phyloP scores from a whole-genome alignment of 2,797 vertebrate species.

The Brachymystax lenok region DNA sequence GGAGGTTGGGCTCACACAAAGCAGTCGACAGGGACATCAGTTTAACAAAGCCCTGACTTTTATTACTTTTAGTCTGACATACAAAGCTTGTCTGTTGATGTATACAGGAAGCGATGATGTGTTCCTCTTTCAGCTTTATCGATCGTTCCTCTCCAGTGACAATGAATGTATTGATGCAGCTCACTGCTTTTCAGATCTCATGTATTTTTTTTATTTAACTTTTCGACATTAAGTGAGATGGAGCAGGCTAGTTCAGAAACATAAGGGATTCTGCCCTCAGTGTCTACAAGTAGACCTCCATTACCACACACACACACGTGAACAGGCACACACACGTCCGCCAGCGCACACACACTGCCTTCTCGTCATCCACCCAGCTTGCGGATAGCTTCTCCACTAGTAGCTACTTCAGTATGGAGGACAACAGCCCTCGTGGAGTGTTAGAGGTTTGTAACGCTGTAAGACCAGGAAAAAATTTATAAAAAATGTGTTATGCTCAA shows the following conservation, averaged over 20 bases:
- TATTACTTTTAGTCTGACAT: conserved; percentile 20
- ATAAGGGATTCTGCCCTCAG: conserved; percentile 17
- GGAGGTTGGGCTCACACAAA: conserved; percentile 15
- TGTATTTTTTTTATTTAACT: conserved; percentile 31
- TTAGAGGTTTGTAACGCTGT: not conserved
- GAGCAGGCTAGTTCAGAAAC: conserved; percentile 9
- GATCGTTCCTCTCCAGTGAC: conserved; percentile 37
- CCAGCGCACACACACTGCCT: not conserved
- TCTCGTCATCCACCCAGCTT: not conserved
- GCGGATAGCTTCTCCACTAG: conserved; percentile 16
- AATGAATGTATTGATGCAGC: conserved; percentile 39
- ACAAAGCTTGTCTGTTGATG: not conserved
- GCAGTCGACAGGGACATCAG: not conserved
- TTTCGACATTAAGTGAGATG: conserved; percentile 24
- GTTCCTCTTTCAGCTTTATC: conserved; percentile 38
- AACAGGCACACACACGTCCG: not conserved
- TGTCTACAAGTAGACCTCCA: not conserved
- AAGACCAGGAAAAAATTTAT: conserved; percentile 13
- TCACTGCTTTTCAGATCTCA: conserved; percentile 36
- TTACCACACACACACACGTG: not conserved
- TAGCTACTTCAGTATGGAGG: not conserved
- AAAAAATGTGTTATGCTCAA: conserved; percentile 23
- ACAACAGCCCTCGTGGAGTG: not conserved
- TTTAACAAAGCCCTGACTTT: not conserved
- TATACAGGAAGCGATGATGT: conserved; percentile 34